Base-by-base conservation (phyloP, 2,888 invertebrate genomes). In the Caenorhabditis virilis region DNA sequence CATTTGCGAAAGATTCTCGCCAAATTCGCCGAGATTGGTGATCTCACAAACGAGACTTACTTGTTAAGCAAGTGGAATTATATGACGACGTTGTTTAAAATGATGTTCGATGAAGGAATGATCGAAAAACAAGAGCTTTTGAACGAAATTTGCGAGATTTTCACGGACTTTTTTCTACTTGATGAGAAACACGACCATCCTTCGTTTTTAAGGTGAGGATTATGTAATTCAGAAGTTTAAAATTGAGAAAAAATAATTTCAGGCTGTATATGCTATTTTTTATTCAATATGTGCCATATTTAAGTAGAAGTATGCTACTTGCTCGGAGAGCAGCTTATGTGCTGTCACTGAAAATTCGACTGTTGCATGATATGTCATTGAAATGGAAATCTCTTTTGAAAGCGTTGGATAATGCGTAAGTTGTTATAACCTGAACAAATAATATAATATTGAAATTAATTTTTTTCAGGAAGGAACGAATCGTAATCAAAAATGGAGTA, bases 91-190 rank as follows among this genome's bases (percentile, higher is more conserved):
- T 42, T 71, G 7, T 45, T 57, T 25, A 51, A 42, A 16, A 27
- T 42, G 20, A 48, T 62, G 41, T 68, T 65, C 36, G 54, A 68
- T 16, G 78, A 80, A 22, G 81, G 81, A 11, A 59, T 76, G 7
- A 42, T 80, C 16, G 80, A 80, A 39, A 73, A 74, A 13, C 74
- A 80, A 18, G 80, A 80, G 41, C 80, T 77, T 53, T 50, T 82
- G n/a, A 70, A 77, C 33, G 80, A 80, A 23, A 47, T 80, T 18
- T 74, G 72, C 20, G 78, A 82, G n/a, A 25, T 72, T 13, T 72
- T 77, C 42, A 50, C 60, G 1, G 69, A 69, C 9, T 65, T 68
- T 35, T 64, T 64, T 46, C 43, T 52, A 18, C 25, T 16, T 15
- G 23, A 47, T 11, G 47, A n/a, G 1, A 35, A 22, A 22, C 47